Evolutionary conservation across 2,113 vertebrate genomes (phyloP).

Genomic region (Podarcis muralis): DNA sequence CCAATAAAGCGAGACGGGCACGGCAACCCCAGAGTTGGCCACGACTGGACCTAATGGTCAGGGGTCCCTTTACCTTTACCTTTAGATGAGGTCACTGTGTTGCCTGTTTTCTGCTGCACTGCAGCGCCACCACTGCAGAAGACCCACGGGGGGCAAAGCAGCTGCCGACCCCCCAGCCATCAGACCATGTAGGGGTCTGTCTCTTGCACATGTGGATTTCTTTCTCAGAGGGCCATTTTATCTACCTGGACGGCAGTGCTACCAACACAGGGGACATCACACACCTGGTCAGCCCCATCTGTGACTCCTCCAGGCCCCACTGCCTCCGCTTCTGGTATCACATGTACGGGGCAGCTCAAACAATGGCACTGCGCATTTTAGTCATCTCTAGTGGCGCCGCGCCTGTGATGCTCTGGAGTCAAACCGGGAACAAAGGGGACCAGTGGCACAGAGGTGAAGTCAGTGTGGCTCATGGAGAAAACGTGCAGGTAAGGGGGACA

Average conservation of each 20-base stretch:
- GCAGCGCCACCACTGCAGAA: too few relatives aligned
- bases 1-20: too few relatives aligned
- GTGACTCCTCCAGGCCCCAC: background rate
- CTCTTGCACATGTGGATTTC: background rate
- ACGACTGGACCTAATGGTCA: too few relatives aligned
- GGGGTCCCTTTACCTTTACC: too few relatives aligned
- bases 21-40: too few relatives aligned
- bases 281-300: background rate
- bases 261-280: background rate
- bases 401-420: background rate
- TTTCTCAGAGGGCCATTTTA: background rate
- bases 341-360: background rate
- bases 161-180: too few relatives aligned
- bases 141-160: too few relatives aligned
- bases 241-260: background rate
- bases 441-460: background rate
- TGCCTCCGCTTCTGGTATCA: conserved; percentile 28
- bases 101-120: too few relatives aligned
- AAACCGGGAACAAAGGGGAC: background rate
- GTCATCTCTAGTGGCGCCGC: background rate
- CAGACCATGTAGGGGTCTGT: background rate
- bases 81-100: too few relatives aligned
- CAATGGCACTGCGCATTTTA: background rate
- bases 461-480: background rate
- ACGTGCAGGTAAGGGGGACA: conserved; percentile 17